Evolutionary conservation across 2,888 invertebrate species (phyloP).

Genomic region (Diplazon laetatorius): DNA sequence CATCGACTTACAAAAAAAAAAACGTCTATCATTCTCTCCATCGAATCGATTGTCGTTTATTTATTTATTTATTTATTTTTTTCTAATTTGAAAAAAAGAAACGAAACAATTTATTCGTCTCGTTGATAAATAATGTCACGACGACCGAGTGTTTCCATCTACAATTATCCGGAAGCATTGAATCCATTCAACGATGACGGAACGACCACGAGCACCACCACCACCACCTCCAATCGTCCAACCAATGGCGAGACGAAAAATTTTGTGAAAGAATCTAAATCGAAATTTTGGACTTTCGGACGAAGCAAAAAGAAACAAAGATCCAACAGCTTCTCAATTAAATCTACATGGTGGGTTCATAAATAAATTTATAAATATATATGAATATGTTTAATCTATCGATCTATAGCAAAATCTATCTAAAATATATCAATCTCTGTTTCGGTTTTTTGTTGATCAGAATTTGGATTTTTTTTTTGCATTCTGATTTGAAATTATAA

Average conservation of each 20-base stretch:
- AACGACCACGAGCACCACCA: constrained; percentile 74
- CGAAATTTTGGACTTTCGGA: constrained; percentile 80
- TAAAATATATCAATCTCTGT: no score
- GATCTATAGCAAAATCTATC: no score
- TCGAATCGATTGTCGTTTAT: constrained; percentile 53
- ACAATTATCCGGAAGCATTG: constrained; percentile 90
- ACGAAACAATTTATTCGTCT: no score
- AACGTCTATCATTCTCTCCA: no score
- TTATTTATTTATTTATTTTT: constrained; percentile 30
- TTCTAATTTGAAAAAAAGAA: neutral
- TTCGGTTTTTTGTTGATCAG: no score
- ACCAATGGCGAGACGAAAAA: constrained; percentile 69
- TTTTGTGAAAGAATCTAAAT: constrained; percentile 73
- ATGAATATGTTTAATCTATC: no score
- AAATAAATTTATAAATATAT: no score
- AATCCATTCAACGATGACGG: constrained; percentile 90
- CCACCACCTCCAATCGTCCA: no score
- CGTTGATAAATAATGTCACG: constrained; percentile 71
- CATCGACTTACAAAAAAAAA: no score
- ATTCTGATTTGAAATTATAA: constrained; percentile 35
- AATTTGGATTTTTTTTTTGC: constrained; percentile 31
- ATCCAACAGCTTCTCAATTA: constrained; percentile 85
- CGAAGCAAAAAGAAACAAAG: constrained; percentile 83
- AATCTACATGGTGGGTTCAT: constrained; percentile 76
- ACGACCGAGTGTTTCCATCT: constrained; percentile 84